Percentiles rank a stretch among this genome's conserved stretches.
These are phyloP conservation scores for Calliopsis andreniformis DNA, from an alignment of 1,140 invertebrate genomes.

Conservation along the genomic window DNA sequence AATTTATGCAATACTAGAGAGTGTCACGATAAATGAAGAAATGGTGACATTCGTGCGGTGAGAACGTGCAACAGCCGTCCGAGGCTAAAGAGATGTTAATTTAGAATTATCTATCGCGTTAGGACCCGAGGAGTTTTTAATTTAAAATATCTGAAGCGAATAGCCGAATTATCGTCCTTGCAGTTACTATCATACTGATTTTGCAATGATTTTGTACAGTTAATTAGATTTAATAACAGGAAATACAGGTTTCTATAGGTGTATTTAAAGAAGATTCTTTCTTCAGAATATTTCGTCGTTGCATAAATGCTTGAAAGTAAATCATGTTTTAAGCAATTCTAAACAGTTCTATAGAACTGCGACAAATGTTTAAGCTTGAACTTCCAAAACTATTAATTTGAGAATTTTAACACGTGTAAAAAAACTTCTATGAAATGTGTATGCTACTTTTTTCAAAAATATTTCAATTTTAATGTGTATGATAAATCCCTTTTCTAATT, in stretches of 20 bases:
- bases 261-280: slow-evolving; percentile 12
- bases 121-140: slow-evolving; percentile 2
- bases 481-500: background rate
- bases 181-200: background rate
- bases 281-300: slow-evolving; percentile 2
- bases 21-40: slow-evolving; percentile 2
- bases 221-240: slow-evolving; percentile 11
- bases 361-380: background rate
- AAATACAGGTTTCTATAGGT: slow-evolving; percentile 2
- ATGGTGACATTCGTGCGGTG: background rate
- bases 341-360: too few relatives aligned
- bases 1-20: background rate
- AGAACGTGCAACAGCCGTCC: slow-evolving; percentile 64
- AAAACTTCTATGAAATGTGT: too few relatives aligned
- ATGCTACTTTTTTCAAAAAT: too few relatives aligned
- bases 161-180: background rate
- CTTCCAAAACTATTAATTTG: too few relatives aligned
- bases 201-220: slow-evolving; percentile 12
- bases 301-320: background rate
- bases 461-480: too few relatives aligned
- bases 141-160: slow-evolving; percentile 12
- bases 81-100: slow-evolving; percentile 65
- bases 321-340: too few relatives aligned
- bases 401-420: background rate
- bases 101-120: slow-evolving; percentile 37